Evolutionary conservation across 2,797 vertebrate species (phyloP).

Genomic region (Crenichthys baileyi): DNA sequence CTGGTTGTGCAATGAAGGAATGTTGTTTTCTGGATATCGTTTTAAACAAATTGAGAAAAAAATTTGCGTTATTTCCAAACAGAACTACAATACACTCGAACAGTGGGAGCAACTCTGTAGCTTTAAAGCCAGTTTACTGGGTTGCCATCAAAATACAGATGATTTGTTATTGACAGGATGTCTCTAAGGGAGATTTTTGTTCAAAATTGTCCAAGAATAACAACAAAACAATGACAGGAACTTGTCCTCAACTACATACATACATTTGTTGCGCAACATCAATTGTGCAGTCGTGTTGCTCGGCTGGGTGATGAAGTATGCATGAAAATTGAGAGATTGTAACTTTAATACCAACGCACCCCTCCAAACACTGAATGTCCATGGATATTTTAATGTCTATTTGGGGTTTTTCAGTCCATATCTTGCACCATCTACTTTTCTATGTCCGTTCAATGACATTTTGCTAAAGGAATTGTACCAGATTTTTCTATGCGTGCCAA

Average conservation of each 20-base stretch:
- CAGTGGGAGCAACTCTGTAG: not conserved
- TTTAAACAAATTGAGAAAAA: not conserved
- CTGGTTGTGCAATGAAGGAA: not conserved
- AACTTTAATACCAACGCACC: not conserved
- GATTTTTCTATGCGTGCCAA: not conserved
- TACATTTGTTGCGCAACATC: not conserved
- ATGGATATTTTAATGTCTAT: not conserved
- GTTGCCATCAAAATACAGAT: not conserved
- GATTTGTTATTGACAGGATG: not conserved
- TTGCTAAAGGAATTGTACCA: not conserved
- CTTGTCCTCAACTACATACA: not conserved
- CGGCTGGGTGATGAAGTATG: not conserved
- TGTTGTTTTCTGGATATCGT: not conserved
- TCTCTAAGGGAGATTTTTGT: not conserved
- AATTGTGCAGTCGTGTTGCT: not conserved
- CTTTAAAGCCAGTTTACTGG: not conserved
- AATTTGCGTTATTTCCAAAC: not conserved
- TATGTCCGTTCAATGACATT: not conserved
- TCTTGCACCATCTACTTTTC: not conserved
- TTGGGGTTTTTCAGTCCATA: not conserved
- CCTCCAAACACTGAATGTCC: not conserved
- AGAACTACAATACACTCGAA: not conserved
- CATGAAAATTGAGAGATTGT: not conserved
- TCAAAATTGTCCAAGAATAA: not conserved
- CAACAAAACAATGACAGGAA: not conserved